Evolutionary conservation across 2,797 vertebrate species (phyloP).

Genomic region (Pseudopleuronectes americanus): DNA sequence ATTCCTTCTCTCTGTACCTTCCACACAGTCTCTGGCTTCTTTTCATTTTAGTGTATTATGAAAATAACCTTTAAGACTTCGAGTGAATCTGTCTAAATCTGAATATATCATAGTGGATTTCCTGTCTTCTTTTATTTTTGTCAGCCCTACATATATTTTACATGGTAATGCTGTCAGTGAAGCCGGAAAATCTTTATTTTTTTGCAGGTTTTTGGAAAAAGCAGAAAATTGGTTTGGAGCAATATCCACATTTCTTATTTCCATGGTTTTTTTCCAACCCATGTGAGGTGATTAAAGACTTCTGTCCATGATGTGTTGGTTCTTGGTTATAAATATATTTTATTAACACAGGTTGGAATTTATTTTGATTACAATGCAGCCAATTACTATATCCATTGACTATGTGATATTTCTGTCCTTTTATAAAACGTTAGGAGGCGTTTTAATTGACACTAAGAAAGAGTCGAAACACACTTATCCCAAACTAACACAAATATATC

Average conservation of each 20-base stretch:
- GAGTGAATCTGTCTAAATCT: background rate
- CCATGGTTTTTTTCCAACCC: background rate
- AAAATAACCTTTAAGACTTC: background rate
- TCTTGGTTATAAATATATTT: background rate
- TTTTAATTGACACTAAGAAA: no score
- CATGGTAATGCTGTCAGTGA: background rate
- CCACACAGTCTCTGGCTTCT: background rate
- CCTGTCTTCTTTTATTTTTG: background rate
- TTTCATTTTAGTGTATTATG: background rate
- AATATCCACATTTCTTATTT: background rate
- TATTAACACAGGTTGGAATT: background rate
- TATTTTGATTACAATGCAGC: background rate
- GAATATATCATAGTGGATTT: background rate
- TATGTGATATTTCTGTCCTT: no score
- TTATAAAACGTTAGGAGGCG: no score
- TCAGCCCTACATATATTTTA: background rate
- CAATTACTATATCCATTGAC: no score
- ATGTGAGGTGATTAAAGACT: background rate
- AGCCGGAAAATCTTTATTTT: background rate
- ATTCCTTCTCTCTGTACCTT: background rate
- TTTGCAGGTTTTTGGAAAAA: background rate
- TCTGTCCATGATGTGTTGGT: background rate
- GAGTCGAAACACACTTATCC: no score
- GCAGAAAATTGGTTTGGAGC: background rate
- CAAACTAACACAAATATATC: background rate